Conservation (phyloP, 2,113 vertebrate species). For the Rhabdornis inornatus region DNA sequence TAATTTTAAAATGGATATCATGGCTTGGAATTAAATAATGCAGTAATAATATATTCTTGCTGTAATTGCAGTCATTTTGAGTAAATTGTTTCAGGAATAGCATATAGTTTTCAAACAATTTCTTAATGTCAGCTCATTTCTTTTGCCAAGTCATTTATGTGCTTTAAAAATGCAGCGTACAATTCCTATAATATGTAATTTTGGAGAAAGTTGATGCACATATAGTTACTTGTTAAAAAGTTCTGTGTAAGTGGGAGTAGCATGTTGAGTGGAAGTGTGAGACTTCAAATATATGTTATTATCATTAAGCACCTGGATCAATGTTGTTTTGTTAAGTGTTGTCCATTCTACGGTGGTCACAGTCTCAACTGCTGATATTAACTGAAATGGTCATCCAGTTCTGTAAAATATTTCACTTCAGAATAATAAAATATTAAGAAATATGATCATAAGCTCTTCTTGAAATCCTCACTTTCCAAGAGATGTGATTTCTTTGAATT, state of each 20-base stretch:
- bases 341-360: neutral
- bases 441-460: neutral
- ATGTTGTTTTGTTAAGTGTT: neutral
- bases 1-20: neutral
- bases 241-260: neutral
- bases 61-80: neutral
- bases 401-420: slow-evolving; percentile 2
- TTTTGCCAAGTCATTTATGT: neutral
- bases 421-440: neutral
- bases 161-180: neutral
- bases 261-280: neutral
- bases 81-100: neutral
- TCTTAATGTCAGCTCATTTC: neutral
- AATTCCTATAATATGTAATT: neutral
- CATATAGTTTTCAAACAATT: neutral
- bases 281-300: neutral
- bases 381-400: neutral
- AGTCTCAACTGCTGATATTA: neutral
- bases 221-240: neutral
- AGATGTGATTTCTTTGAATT: neutral
- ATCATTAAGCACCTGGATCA: neutral
- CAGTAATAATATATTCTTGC: neutral
- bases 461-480: neutral
- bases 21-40: neutral
- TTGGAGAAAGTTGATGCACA: neutral